Evolutionary conservation across 2,888 invertebrate genomes (phyloP).

Genomic region (Thysanoteuthis rhombus): DNA sequence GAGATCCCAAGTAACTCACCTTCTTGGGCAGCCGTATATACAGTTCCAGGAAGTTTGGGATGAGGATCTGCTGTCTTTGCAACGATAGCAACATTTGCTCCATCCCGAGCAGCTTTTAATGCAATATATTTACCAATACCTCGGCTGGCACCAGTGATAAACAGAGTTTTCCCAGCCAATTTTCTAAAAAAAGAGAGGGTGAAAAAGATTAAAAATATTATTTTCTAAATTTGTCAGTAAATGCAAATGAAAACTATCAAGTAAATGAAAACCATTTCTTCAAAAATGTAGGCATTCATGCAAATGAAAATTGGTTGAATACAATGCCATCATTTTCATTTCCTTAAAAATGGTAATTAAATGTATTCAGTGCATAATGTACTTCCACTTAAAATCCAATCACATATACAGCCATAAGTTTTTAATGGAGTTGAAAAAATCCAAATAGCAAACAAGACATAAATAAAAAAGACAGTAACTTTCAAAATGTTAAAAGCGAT

Average conservation of each 20-base stretch:
- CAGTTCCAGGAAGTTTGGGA: conserved; percentile 91
- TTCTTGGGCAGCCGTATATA: conserved; percentile 89
- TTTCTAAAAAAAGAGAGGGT: conserved; percentile 69
- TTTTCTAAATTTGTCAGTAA: not conserved
- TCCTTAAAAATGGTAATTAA: not conserved
- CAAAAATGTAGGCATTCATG: not conserved
- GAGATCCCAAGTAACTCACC: conserved; percentile 71
- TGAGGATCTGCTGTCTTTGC: conserved; percentile 91
- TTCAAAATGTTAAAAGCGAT: no score
- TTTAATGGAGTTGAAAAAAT: no score
- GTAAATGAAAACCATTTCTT: not conserved
- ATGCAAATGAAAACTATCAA: not conserved
- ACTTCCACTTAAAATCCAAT: no score
- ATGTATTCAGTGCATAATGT: no score
- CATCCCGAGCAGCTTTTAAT: conserved; percentile 84
- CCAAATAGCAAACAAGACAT: no score
- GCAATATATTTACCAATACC: conserved; percentile 97
- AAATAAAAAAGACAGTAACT: no score
- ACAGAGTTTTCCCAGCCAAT: conserved; percentile 87
- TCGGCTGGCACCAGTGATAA: conserved; percentile 94
- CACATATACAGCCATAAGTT: no score
- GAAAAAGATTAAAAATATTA: not conserved
- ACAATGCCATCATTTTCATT: not conserved
- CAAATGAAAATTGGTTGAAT: not conserved
- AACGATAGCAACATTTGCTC: conserved; percentile 89